Conservation (phyloP, 2,797 vertebrate genomes). For the Cercopithecus diana region DNA sequence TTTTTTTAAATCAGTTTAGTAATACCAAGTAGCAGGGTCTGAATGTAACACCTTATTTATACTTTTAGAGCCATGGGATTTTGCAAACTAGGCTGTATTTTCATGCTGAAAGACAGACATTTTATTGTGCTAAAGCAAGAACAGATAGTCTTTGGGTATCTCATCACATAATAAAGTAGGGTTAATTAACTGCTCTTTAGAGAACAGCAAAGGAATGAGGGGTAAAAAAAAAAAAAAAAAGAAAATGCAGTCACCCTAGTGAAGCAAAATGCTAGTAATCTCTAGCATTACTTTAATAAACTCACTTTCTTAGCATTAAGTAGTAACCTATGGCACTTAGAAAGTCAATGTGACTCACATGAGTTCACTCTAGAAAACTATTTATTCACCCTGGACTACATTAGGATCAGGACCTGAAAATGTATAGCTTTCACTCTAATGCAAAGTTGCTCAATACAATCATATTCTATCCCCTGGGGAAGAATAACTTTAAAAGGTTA, state of each 20-base stretch:
- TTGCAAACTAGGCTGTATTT: neutral
- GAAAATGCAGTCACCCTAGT: neutral
- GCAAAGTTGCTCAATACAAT: conserved; percentile 1
- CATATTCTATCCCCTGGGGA: conserved; percentile 18
- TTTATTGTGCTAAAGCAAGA: neutral
- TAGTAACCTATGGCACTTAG: neutral
- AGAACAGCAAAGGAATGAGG: neutral
- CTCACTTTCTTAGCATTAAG: neutral
- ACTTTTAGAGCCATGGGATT: neutral
- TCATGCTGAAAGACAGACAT: neutral
- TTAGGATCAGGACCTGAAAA: neutral
- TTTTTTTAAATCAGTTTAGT: neutral
- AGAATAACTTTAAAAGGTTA: conserved; percentile 62
- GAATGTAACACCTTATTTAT: neutral
- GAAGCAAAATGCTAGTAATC: neutral
- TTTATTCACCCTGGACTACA: neutral
- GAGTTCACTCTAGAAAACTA: conserved; percentile 21
- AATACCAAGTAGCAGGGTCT: rapidly evolving
- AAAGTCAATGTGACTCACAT: neutral
- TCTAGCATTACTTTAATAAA: neutral
- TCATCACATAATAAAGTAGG: neutral
- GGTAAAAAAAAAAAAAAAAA: neutral
- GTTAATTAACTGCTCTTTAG: neutral
- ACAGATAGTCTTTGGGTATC: neutral
- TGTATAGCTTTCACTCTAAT: conserved; percentile 29